phyloP scores from a whole-genome alignment of 2,113 vertebrate genomes.

The Plecturocebus donacophilus region DNA sequence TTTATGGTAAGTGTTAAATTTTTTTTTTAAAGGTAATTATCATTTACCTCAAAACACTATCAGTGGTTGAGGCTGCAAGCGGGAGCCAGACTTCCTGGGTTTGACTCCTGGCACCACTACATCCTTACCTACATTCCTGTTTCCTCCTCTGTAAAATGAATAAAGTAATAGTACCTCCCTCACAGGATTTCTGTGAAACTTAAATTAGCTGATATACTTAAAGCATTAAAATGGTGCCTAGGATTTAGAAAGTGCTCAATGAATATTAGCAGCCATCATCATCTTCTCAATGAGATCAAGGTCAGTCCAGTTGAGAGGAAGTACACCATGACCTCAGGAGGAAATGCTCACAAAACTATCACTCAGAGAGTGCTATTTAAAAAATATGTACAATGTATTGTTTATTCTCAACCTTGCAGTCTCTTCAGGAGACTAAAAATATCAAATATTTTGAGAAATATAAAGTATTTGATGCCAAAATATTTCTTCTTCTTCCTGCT shows the following conservation, averaged over 20 bases:
- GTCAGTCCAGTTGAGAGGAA: background rate
- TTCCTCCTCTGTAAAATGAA: background rate
- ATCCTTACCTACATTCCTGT: background rate
- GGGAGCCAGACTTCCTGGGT: background rate
- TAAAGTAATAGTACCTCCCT: background rate
- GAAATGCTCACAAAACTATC: background rate
- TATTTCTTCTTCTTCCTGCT: slow-evolving; percentile 15
- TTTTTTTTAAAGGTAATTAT: background rate
- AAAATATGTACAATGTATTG: background rate
- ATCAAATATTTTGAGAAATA: slow-evolving; percentile 52
- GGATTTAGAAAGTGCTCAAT: background rate
- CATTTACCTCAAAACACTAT: background rate
- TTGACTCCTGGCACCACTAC: background rate
- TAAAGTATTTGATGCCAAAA: slow-evolving; percentile 1
- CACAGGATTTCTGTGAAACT: background rate
- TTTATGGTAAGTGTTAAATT: background rate
- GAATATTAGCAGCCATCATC: background rate
- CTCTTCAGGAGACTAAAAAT: slow-evolving; percentile 37
- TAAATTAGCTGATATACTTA: background rate
- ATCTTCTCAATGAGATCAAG: background rate
- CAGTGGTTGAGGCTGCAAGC: background rate
- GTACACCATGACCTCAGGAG: background rate
- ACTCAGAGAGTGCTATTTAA: background rate
- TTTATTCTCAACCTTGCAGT: background rate
- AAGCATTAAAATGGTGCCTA: background rate